phyloP scores from a whole-genome alignment of 2,113 vertebrate species.

The Ariopsis seemanni region DNA sequence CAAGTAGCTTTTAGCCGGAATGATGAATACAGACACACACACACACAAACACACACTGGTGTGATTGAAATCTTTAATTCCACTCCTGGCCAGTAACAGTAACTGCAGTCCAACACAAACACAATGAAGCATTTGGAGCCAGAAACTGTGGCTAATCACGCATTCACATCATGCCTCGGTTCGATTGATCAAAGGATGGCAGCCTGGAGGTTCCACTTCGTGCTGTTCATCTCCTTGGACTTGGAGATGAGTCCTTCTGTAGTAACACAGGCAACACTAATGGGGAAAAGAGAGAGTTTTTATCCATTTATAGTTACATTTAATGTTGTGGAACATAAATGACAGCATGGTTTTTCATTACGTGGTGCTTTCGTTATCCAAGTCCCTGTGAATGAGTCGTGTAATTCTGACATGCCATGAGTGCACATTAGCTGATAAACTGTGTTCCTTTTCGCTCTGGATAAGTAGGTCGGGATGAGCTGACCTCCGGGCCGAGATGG shows the following conservation, averaged over 20 bases:
- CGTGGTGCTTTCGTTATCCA: too few species aligned
- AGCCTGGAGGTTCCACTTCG: too few species aligned
- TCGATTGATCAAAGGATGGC: neutral
- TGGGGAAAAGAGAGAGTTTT: neutral
- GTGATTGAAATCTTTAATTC: neutral
- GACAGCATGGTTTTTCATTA: too few species aligned
- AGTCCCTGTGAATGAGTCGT: too few species aligned
- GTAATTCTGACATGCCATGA: neutral
- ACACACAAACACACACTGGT: neutral
- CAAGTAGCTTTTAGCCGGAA: slow-evolving; percentile 6
- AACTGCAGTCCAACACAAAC: slow-evolving; percentile 6
- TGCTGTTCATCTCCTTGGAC: neutral
- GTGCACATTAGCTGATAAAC: neutral
- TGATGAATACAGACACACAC: neutral
- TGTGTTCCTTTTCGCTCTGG: neutral
- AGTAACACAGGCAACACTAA: neutral
- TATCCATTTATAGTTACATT: neutral
- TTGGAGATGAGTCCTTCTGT: neutral
- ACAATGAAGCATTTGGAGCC: neutral
- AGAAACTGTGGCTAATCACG: neutral
- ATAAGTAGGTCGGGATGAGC: slow-evolving; percentile 6
- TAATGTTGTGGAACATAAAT: neutral
- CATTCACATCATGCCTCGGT: neutral
- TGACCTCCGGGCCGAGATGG: slow-evolving; percentile 29
- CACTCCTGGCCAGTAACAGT: neutral